These are phyloP conservation scores for Nebria salina DNA, from an alignment of 2,888 invertebrate genomes.

Conservation along the genomic window DNA sequence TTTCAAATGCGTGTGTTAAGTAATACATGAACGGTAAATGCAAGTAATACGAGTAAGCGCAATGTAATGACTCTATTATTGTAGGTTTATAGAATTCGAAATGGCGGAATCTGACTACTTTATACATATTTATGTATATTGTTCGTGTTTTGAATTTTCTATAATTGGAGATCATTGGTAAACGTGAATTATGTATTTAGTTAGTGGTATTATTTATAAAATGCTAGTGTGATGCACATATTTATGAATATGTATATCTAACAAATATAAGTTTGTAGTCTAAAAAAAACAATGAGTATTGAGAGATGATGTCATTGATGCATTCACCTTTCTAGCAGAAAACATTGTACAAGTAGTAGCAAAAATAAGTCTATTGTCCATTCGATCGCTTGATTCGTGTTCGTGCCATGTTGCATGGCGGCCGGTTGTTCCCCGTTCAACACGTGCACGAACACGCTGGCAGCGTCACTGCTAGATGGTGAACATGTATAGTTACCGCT, in stretches of 20 bases:
- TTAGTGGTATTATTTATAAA: constrained; percentile 20
- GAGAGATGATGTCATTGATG: neutral
- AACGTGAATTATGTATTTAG: neutral
- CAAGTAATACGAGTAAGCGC: too few species aligned
- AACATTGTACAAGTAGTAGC: constrained; percentile 55
- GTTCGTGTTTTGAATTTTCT: neutral
- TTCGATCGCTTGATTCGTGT: constrained; percentile 54
- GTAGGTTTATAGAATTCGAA: neutral
- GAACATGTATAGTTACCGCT: constrained; percentile 92
- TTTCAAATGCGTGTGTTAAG: too few species aligned
- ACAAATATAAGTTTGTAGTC: neutral
- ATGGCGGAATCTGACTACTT: neutral
- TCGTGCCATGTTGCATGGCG: constrained; percentile 63
- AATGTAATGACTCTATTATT: too few species aligned
- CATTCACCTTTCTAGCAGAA: constrained; percentile 57
- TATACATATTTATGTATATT: neutral
- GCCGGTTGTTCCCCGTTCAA: constrained; percentile 65
- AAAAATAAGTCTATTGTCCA: constrained; percentile 56
- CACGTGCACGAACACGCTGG: constrained; percentile 68
- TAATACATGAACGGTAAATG: too few species aligned
- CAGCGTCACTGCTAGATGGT: constrained; percentile 69
- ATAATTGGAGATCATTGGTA: neutral
- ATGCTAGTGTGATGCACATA: constrained; percentile 37
- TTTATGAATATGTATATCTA: neutral
- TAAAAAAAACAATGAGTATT: neutral